Evolutionary conservation across 2,797 vertebrate genomes (phyloP).

Genomic region (Synaphobranchus kaupii): DNA sequence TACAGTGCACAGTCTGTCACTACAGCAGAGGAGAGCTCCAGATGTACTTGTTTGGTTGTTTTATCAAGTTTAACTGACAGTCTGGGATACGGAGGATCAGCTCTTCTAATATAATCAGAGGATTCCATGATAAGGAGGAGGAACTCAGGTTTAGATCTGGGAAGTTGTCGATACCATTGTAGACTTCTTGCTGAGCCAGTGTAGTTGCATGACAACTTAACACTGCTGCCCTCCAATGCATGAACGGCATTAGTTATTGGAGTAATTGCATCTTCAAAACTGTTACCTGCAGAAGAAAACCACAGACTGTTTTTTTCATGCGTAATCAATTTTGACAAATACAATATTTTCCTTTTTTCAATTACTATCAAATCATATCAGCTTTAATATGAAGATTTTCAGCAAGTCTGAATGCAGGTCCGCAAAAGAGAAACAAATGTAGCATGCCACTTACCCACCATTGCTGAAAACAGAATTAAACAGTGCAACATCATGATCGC

Average conservation of each 20-base stretch:
- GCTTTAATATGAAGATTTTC: no score
- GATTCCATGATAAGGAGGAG: not conserved
- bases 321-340: not conserved
- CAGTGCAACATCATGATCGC: not conserved
- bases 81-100: no score
- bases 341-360: not conserved
- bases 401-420: no score
- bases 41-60: no score
- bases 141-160: conserved; percentile 17
- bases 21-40: no score
- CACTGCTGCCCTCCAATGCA: not conserved
- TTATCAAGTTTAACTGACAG: no score
- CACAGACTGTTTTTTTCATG: no score
- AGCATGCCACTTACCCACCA: not conserved
- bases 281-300: conserved; percentile 2
- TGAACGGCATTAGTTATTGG: not conserved
- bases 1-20: no score
- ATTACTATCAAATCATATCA: no score
- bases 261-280: conserved; percentile 8
- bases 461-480: not conserved
- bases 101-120: no score
- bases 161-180: conserved; percentile 24
- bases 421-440: no score
- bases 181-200: not conserved
- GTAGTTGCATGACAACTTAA: not conserved